Base-by-base conservation (phyloP, 2,888 invertebrate species). In the Cheilosia grossa region DNA sequence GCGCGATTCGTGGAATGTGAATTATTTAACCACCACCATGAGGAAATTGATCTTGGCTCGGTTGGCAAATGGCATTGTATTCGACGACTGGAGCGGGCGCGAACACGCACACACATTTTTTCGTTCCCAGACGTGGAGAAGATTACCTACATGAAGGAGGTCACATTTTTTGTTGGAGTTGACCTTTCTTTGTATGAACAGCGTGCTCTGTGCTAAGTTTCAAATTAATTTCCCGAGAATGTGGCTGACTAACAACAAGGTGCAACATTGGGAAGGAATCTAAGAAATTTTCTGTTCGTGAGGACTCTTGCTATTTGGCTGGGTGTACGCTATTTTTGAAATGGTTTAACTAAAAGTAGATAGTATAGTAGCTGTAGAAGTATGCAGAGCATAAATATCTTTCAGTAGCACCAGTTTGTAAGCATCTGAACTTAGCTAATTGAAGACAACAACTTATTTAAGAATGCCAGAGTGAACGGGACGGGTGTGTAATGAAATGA, bases 21-120 rank as follows among this genome's bases (percentile, higher is more conserved):
- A 82, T 86, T 78, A 81, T 81, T 86, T 72, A 86, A 73, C 86
- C 81, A 73, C 86, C 77, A 79, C 72, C 78, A 82, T 63, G 78
- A 73, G 78, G 67, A 80, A 75, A 77, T 72, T 82, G 82, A 77
- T 82, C 64, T 70, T 70, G 51, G 61, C 49, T 67, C 63, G 56
- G 74, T 74, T 74, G 42, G 67, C 51, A 69, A 69, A 69, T 74
- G 42, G 61, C 42, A 63, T 74, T 64, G 75, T 69, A 56, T 47
- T 74, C 47, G 42, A 40, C 9, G 73, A 54, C 15, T 69, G 37
- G 10, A 64, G 37, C 19, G 64, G 53, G 21, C 30, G 44, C 15
- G 27, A 54, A 69, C 47, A 72, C 66, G 59, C 66, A 69, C 49
- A 33, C 15, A 27, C 51, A 67, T 77, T 64, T 63, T 69, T 37